These are phyloP conservation scores for Ariopsis seemanni DNA, from an alignment of 2,113 vertebrate genomes.

Conservation along the genomic window DNA sequence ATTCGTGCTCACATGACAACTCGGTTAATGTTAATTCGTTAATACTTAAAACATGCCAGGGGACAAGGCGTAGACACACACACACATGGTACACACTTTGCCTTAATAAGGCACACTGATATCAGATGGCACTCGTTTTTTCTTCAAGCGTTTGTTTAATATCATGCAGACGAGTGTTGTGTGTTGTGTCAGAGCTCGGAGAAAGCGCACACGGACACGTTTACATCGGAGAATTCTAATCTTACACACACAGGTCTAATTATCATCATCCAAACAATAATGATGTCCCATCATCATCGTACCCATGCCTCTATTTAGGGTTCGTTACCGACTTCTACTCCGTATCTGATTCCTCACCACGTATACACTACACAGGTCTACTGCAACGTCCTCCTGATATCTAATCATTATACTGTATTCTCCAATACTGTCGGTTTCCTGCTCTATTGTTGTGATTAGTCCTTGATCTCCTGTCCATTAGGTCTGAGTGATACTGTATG, in stretches of 20 bases:
- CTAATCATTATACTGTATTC: no score
- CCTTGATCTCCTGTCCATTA: background rate
- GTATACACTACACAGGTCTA: no score
- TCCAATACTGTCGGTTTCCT: no score
- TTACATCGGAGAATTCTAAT: background rate
- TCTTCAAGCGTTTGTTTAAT: conserved; percentile 25
- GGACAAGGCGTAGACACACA: background rate
- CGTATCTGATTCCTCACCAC: no score
- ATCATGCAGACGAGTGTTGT: conserved; percentile 20
- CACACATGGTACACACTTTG: background rate
- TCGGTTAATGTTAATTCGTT: background rate
- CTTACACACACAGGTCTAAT: conserved; percentile 11
- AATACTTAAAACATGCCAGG: background rate
- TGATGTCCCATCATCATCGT: background rate
- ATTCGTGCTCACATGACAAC: background rate
- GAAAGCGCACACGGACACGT: background rate
- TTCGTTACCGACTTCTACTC: no score
- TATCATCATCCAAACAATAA: conserved; percentile 20
- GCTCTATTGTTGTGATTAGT: background rate
- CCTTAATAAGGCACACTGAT: background rate
- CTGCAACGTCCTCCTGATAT: no score
- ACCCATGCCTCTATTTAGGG: background rate
- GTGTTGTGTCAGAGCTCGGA: conserved; percentile 17
- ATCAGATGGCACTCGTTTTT: conserved; percentile 23
- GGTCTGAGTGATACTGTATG: background rate